Percentiles rank a stretch among this genome's conserved stretches.
These are phyloP conservation scores for Poeciliopsis infans DNA, from an alignment of 2,797 vertebrate species.

Conservation along the genomic window DNA sequence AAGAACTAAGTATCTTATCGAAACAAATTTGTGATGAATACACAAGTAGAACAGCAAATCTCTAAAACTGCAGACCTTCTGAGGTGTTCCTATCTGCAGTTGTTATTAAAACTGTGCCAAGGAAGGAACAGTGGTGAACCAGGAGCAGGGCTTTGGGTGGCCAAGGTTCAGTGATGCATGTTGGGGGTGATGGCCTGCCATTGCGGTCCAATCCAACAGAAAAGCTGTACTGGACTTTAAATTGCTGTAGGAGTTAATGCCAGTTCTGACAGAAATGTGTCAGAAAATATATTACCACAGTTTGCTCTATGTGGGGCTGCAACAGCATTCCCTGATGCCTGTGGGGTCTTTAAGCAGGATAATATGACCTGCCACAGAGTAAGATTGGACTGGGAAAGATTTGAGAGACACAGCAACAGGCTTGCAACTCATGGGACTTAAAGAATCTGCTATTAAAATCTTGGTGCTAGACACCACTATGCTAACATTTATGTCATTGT, in stretches of 20 bases:
- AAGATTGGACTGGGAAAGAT: background rate
- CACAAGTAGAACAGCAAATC: background rate
- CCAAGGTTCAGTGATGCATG: too few relatives aligned
- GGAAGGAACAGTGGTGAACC: background rate
- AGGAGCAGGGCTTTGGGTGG: background rate
- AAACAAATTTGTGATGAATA: background rate
- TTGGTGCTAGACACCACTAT: background rate
- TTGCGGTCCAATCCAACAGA: too few relatives aligned
- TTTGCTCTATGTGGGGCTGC: background rate
- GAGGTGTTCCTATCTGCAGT: background rate
- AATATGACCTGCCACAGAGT: background rate
- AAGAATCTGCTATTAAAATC: background rate
- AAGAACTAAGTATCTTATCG: background rate
- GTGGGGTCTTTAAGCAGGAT: background rate
- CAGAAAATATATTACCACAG: background rate
- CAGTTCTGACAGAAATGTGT: background rate
- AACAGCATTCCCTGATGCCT: background rate
- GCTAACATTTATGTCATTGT: background rate
- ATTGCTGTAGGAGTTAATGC: background rate
- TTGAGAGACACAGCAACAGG: background rate
- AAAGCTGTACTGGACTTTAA: background rate
- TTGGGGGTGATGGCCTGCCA: too few relatives aligned
- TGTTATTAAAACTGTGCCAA: background rate
- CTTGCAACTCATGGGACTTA: background rate
- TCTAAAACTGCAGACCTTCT: background rate